phyloP scores from a whole-genome alignment of 2,113 vertebrate genomes.

The Lasiurus cinereus region DNA sequence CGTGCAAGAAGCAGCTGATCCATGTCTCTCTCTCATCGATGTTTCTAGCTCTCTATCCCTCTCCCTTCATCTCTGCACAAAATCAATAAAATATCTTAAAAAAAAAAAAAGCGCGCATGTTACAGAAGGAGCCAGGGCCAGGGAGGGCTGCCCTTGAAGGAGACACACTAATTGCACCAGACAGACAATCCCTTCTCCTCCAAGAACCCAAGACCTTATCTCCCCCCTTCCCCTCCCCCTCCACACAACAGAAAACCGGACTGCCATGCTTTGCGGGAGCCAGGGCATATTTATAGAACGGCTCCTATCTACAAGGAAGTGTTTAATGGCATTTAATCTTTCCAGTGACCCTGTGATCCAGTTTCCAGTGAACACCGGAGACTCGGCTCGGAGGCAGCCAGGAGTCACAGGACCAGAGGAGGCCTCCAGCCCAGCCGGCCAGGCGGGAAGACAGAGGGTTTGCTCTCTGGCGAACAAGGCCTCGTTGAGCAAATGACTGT shows the following conservation, averaged over 20 bases:
- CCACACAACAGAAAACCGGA: not conserved
- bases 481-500: not conserved
- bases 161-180: not conserved
- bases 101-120: not conserved
- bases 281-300: not conserved
- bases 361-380: not conserved
- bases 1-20: no score
- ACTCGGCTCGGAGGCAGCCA: not conserved
- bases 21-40: no score
- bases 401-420: not conserved
- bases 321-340: not conserved
- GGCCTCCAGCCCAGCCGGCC: not conserved
- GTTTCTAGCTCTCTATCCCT: no score
- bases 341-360: not conserved
- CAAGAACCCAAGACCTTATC: not conserved
- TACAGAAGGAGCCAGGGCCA: not conserved
- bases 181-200: not conserved
- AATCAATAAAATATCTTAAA: no score
- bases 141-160: not conserved
- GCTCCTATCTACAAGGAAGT: not conserved
- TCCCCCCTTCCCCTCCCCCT: rapidly evolving
- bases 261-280: not conserved
- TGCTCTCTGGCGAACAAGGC: not conserved
- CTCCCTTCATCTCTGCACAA: no score
- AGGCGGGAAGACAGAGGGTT: not conserved